phyloP scores from a whole-genome alignment of 2,797 vertebrate genomes.

The Anas bahamensis region DNA sequence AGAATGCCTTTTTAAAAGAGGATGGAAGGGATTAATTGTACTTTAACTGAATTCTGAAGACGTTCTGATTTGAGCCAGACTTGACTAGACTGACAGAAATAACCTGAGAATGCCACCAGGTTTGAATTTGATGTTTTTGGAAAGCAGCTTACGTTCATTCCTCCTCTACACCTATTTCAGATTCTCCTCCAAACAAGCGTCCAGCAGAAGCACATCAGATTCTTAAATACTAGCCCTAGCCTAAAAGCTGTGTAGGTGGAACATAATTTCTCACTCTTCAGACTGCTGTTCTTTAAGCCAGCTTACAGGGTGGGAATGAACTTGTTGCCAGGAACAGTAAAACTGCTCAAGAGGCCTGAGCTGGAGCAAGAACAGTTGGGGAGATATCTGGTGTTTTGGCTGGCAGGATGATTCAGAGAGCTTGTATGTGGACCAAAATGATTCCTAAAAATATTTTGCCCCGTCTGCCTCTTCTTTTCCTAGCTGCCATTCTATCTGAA shows the following conservation, averaged over 20 bases:
- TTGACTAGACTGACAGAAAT: slow-evolving; percentile 38
- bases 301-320: not conserved
- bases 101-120: not conserved
- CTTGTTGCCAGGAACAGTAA: slow-evolving; percentile 36
- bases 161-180: not conserved
- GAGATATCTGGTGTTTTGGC: slow-evolving; percentile 28
- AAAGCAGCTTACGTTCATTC: not conserved
- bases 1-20: slow-evolving; percentile 47
- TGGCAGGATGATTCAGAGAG: not conserved
- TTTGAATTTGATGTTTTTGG: not conserved
- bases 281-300: not conserved
- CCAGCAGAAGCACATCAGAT: not conserved
- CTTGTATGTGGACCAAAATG: not conserved
- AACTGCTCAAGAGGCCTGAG: slow-evolving; percentile 31
- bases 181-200: not conserved
- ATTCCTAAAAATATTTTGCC: slow-evolving; percentile 5
- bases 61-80: slow-evolving; percentile 29
- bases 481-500: not conserved
- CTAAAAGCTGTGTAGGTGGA: not conserved
- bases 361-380: not conserved
- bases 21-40: slow-evolving; percentile 70
- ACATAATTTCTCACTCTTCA: not conserved
- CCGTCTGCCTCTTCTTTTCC: not conserved
- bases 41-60: slow-evolving; percentile 61
- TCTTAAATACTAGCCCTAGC: not conserved